Percentiles rank a stretch among this genome's conserved stretches.
Evolutionary conservation across 2,888 invertebrate genomes (phyloP).

Genomic region (Epistrophella euchroma): DNA sequence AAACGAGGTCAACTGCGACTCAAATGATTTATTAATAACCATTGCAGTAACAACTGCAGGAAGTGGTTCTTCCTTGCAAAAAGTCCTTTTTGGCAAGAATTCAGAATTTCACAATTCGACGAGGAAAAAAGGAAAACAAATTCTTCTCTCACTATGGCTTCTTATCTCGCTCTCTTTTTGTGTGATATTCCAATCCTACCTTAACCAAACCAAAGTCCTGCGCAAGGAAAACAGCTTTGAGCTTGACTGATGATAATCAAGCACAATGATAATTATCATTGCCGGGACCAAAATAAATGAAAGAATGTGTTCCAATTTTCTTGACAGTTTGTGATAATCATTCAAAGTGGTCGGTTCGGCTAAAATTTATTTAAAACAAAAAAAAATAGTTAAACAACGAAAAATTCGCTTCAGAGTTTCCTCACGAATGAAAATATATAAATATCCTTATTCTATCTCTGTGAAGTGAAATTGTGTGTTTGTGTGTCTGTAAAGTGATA

Average conservation of each 20-base stretch:
- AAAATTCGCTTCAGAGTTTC: constrained; percentile 33
- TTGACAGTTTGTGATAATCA: constrained; percentile 67
- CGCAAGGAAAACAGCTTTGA: constrained; percentile 70
- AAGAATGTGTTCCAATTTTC: constrained; percentile 62
- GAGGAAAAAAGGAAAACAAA: constrained; percentile 17
- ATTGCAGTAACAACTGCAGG: constrained; percentile 51
- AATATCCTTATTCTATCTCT: constrained; percentile 7
- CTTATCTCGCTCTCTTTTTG: constrained; percentile 5
- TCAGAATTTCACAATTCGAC: constrained; percentile 27
- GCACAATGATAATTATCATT: constrained; percentile 41
- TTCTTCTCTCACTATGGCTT: background rate
- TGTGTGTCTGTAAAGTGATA: constrained; percentile 49
- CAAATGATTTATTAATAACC: constrained; percentile 54
- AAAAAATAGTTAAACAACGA: constrained; percentile 17
- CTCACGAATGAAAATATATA: constrained; percentile 47
- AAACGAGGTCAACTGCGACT: constrained; percentile 51
- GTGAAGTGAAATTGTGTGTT: constrained; percentile 40
- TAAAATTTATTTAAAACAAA: background rate
- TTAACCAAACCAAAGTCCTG: constrained; percentile 64
- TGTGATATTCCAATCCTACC: constrained; percentile 50
- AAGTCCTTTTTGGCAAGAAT: constrained; percentile 40
- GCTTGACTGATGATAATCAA: constrained; percentile 18
- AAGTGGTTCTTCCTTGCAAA: constrained; percentile 33
- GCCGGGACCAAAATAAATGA: constrained; percentile 71
- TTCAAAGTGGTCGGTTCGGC: constrained; percentile 66